These are phyloP conservation scores for Drosophila atripex DNA, from an alignment of 2,888 invertebrate genomes.

Conservation along the genomic window DNA sequence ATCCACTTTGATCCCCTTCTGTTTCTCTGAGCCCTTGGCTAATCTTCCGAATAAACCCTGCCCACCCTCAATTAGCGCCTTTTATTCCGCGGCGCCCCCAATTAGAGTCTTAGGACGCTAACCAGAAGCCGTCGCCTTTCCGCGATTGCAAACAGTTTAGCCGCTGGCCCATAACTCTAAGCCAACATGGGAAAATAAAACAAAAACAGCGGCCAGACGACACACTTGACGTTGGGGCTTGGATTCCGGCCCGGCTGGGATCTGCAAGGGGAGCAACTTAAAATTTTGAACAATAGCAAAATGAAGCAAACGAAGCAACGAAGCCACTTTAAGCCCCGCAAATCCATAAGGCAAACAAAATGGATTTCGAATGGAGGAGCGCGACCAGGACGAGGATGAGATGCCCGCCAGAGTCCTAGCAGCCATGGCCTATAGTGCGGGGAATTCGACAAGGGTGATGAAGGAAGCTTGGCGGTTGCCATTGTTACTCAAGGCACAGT, in stretches of 20 bases:
- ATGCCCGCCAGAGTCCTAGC: slow-evolving; percentile 13
- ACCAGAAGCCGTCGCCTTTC: slow-evolving; percentile 28
- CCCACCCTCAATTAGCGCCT: slow-evolving; percentile 49
- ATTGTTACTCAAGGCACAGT: slow-evolving; percentile 60
- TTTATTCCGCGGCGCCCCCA: slow-evolving; percentile 61
- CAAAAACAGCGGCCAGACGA: slow-evolving; percentile 62
- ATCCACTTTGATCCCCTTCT: not conserved
- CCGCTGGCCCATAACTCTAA: slow-evolving; percentile 75
- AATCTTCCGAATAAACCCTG: slow-evolving; percentile 23
- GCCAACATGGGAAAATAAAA: slow-evolving; percentile 77
- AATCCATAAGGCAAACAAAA: slow-evolving; percentile 83
- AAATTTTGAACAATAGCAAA: slow-evolving; percentile 79
- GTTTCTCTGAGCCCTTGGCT: slow-evolving; percentile 6
- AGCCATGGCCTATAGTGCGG: slow-evolving; percentile 17
- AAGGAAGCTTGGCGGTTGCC: slow-evolving; percentile 52
- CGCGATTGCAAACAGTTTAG: slow-evolving; percentile 66
- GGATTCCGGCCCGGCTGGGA: slow-evolving; percentile 3
- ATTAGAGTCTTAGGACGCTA: slow-evolving; percentile 58
- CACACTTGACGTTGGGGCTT: slow-evolving; percentile 55
- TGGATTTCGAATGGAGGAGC: slow-evolving; percentile 78
- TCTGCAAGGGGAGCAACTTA: slow-evolving; percentile 49
- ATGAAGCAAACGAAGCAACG: slow-evolving; percentile 77
- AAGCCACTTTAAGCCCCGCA: slow-evolving; percentile 83
- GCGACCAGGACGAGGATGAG: slow-evolving; percentile 33
- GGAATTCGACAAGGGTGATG: slow-evolving; percentile 24